These are phyloP conservation scores for Dromaius novaehollandiae DNA, from an alignment of 2,113 vertebrate genomes.

Conservation along the genomic window DNA sequence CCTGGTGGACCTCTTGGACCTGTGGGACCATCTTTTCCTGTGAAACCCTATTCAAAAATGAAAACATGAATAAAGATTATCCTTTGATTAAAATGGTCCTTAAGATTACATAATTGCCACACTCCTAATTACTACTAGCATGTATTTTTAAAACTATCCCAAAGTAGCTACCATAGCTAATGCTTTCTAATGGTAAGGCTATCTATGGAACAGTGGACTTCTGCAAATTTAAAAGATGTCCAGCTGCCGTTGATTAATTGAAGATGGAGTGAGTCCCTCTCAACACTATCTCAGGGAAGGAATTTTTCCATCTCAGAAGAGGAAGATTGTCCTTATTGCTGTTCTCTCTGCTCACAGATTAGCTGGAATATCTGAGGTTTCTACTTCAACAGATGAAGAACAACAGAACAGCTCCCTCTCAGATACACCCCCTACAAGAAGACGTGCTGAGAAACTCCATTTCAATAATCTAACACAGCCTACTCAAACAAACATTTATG, in stretches of 20 bases:
- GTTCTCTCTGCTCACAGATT: background rate
- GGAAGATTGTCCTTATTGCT: background rate
- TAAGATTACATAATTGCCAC: background rate
- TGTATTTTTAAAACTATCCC: background rate
- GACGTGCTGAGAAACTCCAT: background rate
- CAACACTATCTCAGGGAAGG: background rate
- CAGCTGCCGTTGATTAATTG: background rate
- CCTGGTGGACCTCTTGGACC: constrained; percentile 92
- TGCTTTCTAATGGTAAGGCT: background rate
- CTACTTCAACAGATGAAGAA: background rate
- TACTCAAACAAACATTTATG: background rate
- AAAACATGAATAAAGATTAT: constrained; percentile 13
- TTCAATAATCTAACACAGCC: background rate
- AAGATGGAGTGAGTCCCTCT: background rate
- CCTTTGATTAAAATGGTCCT: background rate
- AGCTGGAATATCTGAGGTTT: background rate
- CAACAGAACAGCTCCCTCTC: background rate
- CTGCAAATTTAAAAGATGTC: background rate
- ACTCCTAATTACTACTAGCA: background rate
- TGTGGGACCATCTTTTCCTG: constrained; percentile 89
- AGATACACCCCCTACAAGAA: background rate
- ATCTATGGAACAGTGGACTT: background rate
- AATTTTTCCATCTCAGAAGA: background rate
- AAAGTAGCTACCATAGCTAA: background rate
- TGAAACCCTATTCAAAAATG: constrained; percentile 85